A percentile compares a stretch with the other conserved stretches of the same genome.
Evolutionary conservation across 2,113 vertebrate genomes (phyloP).

Genomic region (Muscicapa adusta): DNA sequence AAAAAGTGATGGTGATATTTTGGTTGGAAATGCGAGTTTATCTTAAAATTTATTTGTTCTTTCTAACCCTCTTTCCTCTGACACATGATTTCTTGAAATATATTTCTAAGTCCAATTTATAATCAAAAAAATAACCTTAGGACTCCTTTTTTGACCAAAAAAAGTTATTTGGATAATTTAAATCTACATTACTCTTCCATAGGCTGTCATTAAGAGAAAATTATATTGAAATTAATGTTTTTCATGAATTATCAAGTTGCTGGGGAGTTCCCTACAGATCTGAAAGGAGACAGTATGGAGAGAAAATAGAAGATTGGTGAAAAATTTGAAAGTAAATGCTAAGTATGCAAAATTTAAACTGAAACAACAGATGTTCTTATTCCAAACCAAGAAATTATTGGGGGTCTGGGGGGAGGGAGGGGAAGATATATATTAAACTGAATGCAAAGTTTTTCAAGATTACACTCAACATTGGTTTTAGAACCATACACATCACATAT

Average conservation of each 20-base stretch:
- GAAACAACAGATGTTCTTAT: not conserved
- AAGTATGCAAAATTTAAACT: not conserved
- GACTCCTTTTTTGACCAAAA: not conserved
- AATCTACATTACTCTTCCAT: not conserved
- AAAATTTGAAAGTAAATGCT: not conserved
- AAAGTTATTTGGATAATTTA: not conserved
- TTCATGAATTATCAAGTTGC: not conserved
- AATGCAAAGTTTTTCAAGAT: not conserved
- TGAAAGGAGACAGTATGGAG: not conserved
- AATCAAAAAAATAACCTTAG: not conserved
- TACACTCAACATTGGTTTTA: not conserved
- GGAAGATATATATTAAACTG: not conserved
- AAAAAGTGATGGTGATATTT: not conserved
- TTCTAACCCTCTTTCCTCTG: not conserved
- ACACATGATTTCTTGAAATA: not conserved
- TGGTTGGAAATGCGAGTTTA: not conserved
- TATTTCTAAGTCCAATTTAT: not conserved
- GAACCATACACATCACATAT: not conserved
- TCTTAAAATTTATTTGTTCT: not conserved
- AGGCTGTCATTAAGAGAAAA: not conserved
- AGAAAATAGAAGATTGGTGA: not conserved
- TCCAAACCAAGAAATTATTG: not conserved
- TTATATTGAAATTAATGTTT: not conserved
- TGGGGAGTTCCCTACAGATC: not conserved
- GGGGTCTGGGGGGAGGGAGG: fast-evolving